Percentiles rank a stretch among this genome's conserved stretches.
phyloP scores from a whole-genome alignment of 2,888 invertebrate genomes.

The Auanema sp. region DNA sequence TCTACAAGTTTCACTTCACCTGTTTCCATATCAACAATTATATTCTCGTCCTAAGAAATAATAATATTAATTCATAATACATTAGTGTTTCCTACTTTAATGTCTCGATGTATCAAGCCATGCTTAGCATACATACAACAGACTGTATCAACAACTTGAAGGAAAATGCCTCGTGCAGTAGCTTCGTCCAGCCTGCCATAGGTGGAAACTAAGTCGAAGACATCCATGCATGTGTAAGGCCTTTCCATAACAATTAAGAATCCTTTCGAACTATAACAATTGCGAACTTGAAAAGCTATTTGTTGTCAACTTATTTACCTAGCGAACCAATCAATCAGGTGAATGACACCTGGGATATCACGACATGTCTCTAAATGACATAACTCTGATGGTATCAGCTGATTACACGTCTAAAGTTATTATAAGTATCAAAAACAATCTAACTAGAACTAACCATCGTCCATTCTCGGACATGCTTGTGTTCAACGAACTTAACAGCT shows the following conservation, averaged over 20 bases:
- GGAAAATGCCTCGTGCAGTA: conserved; percentile 53
- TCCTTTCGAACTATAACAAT: conserved; percentile 52
- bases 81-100: conserved; percentile 36
- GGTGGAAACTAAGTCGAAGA: conserved; percentile 55
- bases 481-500: conserved; percentile 61
- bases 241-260: conserved; percentile 60
- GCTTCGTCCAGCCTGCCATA: conserved; percentile 55
- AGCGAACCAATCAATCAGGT: conserved; percentile 59
- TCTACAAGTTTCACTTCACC: conserved; percentile 58
- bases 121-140: conserved; percentile 52
- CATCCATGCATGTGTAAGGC: conserved; percentile 54
- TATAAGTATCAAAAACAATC: neutral
- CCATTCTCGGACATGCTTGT: conserved; percentile 58
- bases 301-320: conserved; percentile 35
- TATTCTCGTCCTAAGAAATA: conserved; percentile 50
- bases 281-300: neutral
- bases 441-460: conserved; percentile 27
- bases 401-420: conserved; percentile 42
- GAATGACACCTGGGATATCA: conserved; percentile 53
- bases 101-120: conserved; percentile 57
- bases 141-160: conserved; percentile 55
- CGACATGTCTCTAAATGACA: conserved; percentile 55
- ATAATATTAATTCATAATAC: neutral
- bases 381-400: conserved; percentile 60
- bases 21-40: conserved; percentile 57